Percentiles rank a stretch among this genome's conserved stretches.
Evolutionary conservation across 2,888 invertebrate species (phyloP).

Genomic region (Phymatocera aterrima): DNA sequence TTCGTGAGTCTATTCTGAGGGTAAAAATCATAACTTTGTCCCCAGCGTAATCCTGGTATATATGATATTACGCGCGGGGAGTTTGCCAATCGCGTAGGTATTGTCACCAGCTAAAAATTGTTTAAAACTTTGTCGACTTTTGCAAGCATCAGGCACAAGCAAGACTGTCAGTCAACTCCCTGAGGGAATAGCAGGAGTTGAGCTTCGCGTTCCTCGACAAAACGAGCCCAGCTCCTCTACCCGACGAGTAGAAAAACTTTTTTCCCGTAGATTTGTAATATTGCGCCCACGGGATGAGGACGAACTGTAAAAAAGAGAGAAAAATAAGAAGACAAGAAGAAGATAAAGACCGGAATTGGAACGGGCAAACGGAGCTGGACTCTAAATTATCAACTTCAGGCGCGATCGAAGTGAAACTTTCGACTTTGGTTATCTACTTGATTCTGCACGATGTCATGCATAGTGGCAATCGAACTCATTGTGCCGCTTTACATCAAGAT

Average conservation of each 20-base stretch:
- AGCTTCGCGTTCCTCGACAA: slow-evolving; percentile 6
- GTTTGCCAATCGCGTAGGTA: neutral
- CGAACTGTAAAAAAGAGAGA: neutral
- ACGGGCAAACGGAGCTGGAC: neutral
- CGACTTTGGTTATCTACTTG: neutral
- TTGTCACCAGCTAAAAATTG: slow-evolving; percentile 33
- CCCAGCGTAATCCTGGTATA: neutral
- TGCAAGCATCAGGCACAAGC: neutral
- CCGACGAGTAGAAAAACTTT: slow-evolving; percentile 8
- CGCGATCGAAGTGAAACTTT: neutral
- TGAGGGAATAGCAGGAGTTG: neutral
- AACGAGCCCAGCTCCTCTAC: neutral
- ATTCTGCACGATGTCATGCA: neutral
- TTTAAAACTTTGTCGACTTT: slow-evolving; percentile 30
- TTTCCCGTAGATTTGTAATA: neutral
- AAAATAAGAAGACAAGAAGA: too few relatives aligned
- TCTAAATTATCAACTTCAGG: slow-evolving; percentile 15
- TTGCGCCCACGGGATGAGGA: slow-evolving; percentile 7
- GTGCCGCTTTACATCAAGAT: neutral
- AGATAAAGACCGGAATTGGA: neutral
- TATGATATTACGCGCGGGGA: neutral
- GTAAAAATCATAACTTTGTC: neutral
- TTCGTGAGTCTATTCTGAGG: neutral
- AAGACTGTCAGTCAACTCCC: slow-evolving; percentile 12
- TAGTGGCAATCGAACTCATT: neutral